These are phyloP conservation scores for Xyrichtys novacula DNA, from an alignment of 2,797 vertebrate genomes.

Conservation along the genomic window DNA sequence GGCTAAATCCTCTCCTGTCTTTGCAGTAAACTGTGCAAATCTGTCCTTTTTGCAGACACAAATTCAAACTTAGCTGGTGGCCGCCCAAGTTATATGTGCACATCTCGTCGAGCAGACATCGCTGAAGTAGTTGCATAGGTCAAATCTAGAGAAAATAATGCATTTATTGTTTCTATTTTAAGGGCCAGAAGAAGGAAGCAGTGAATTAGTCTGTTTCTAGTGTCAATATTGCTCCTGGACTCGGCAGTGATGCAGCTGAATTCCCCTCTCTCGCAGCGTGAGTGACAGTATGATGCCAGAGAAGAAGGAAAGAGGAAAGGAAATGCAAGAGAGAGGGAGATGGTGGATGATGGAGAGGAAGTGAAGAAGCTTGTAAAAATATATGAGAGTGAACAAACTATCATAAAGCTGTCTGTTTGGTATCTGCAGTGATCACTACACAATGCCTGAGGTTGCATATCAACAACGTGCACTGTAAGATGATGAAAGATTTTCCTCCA, in stretches of 20 bases:
- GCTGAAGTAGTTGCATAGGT: slow-evolving; percentile 4
- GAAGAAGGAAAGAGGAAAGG: slow-evolving; percentile 52
- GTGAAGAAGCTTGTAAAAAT: slow-evolving; percentile 10
- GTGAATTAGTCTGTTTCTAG: slow-evolving; percentile 15
- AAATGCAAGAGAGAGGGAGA: slow-evolving; percentile 39
- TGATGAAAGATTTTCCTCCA: no score
- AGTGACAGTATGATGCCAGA: slow-evolving; percentile 48
- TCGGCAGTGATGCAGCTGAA: slow-evolving; percentile 8
- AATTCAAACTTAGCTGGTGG: slow-evolving; percentile 41
- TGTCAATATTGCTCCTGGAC: slow-evolving; percentile 11
- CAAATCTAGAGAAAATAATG: slow-evolving; percentile 22
- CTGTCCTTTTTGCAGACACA: slow-evolving; percentile 46
- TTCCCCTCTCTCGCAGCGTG: slow-evolving; percentile 35
- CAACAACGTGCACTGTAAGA: background rate
- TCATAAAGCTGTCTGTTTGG: slow-evolving; percentile 4
- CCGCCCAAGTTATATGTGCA: slow-evolving; percentile 21
- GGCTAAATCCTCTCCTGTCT: slow-evolving; percentile 48
- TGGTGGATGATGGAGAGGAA: slow-evolving; percentile 10
- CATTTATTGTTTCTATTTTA: slow-evolving; percentile 7
- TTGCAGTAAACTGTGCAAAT: slow-evolving; percentile 38
- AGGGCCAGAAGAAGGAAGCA: background rate
- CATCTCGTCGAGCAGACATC: slow-evolving; percentile 28
- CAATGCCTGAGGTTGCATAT: background rate
- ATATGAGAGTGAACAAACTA: background rate
- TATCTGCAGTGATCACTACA: slow-evolving; percentile 2